Percentiles rank a stretch among this genome's conserved stretches.
Conservation (phyloP, 2,797 vertebrate species). For the Cirrhinus mrigala region DNA sequence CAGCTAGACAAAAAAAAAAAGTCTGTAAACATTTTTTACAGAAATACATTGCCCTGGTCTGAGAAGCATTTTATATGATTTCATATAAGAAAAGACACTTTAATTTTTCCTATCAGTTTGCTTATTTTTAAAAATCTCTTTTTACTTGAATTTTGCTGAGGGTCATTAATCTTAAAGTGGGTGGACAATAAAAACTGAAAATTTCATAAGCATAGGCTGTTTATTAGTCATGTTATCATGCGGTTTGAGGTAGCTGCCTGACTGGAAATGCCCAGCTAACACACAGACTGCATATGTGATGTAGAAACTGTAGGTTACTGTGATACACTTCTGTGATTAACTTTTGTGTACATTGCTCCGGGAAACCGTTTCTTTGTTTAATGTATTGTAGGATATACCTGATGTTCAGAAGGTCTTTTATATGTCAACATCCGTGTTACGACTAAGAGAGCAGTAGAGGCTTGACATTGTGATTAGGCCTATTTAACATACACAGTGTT, state of each 20-base stretch:
- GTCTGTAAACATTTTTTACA: too few relatives aligned
- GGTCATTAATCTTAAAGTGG: background rate
- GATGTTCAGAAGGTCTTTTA: background rate
- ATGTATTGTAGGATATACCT: background rate
- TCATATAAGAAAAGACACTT: too few relatives aligned
- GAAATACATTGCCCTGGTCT: background rate
- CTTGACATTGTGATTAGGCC: background rate
- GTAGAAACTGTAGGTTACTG: background rate
- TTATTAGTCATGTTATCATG: background rate
- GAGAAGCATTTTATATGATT: too few relatives aligned
- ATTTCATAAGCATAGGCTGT: background rate
- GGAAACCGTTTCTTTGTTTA: too few relatives aligned
- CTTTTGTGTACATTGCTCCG: background rate
- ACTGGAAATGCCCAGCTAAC: background rate
- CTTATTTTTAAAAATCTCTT: too few relatives aligned
- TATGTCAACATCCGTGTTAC: background rate
- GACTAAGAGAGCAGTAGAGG: background rate
- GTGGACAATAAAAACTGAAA: background rate
- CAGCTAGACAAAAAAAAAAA: background rate
- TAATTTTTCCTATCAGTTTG: too few relatives aligned
- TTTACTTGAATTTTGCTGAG: background rate
- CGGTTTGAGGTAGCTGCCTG: background rate
- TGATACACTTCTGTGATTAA: background rate
- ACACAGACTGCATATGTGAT: background rate
- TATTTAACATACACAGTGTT: background rate